Base-by-base conservation (phyloP, 1,140 invertebrate species). In the Eufriesea mexicana region DNA sequence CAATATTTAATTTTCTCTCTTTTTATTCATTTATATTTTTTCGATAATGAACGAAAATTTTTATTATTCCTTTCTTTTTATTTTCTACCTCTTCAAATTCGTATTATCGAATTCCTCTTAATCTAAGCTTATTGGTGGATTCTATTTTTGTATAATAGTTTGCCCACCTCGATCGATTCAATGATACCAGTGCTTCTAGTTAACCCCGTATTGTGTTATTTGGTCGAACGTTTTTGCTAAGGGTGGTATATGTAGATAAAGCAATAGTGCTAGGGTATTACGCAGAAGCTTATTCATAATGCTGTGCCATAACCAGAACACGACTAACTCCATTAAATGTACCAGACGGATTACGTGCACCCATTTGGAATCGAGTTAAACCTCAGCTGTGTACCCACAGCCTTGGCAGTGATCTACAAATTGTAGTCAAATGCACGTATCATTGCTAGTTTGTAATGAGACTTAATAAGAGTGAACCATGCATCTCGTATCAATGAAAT, bases 261-360 rank as follows among this genome's bases (percentile, higher is more conserved):
- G 54, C 23, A 57, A 57, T 42, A 12, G 54, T 23, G n/a, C 35
- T 45, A 73, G n/a, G n/a, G n/a, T 28, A 54, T 25, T 55, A 66
- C 35, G 61, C 47, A 42, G 25, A 62, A 67, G 85, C 74, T 86
- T 89, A 89, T 89, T 86, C 87, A 89, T 89, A 89, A 89, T 79
- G 51, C 75, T 49, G 57, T 59, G 72, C 42, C 68, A 75, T 79
- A 84, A 79, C 77, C 75, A 28, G 66, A 57, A 79, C 55, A 54
- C 77, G 77, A 35, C 64, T 85, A 59, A 83, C 62, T 84, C 84
- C 73, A 84, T 85, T 86, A 86, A 51, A 84, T 45, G 76, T 72
- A 62, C 70, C 70, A 79, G 66, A 67, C 66, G 76, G 84, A 86
- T 86, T 86, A 86, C 77, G 75, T 67, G 76, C 77, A 77, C 78